Base-by-base conservation (phyloP, 2,797 vertebrate genomes). In the Xiphophorus birchmanni region DNA sequence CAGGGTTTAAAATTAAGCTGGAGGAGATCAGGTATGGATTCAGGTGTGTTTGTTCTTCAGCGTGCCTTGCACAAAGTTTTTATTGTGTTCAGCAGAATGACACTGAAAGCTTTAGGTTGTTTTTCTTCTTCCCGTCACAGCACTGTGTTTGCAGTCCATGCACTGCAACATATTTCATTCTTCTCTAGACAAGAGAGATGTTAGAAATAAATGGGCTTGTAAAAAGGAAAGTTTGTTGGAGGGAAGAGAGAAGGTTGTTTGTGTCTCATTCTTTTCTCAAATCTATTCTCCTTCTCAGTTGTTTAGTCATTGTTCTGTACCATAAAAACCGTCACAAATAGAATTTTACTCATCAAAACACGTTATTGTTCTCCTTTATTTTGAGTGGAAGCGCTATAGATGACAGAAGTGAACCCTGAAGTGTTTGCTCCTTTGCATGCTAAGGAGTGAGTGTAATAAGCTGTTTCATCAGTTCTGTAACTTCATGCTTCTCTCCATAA, bases 71-170 rank as follows among this genome's bases (percentile, higher is more conserved):
- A 86, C 56, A 58, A 35, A 81, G 21, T 76, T 58, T 52, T 11
- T 18, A 75, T 0, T 60, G 76, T 72, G 44, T 60, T 81, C 50
- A 79, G 42, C 40, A 9, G 44, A 81, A 78, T 42, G 52, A 82
- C 35, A 76, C 72, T 78, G 74, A 82, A 75, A 8, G 37, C 76
- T 74, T 71, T n/a, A 54, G 73, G 77, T 79, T 80, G 71, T 85
- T 83, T 76, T 80, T 65, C n/a, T 56, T 76, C 58, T 18, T 50
- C 65, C 15, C 26, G 40, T 63, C 35, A 67, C 37, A 23, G 9
- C 18, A 42, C 18, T 21, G 35, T 37, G 35, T 65, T 65, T 21
- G 35, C 37, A 8, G 18, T 71, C 54, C 6, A 13, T 37, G 63
- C 35, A 4, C 35, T 4, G 9, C 21, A 23, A 5, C 37, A 3